Conservation (phyloP, 2,888 invertebrate species). For the Acronicta leporina region DNA sequence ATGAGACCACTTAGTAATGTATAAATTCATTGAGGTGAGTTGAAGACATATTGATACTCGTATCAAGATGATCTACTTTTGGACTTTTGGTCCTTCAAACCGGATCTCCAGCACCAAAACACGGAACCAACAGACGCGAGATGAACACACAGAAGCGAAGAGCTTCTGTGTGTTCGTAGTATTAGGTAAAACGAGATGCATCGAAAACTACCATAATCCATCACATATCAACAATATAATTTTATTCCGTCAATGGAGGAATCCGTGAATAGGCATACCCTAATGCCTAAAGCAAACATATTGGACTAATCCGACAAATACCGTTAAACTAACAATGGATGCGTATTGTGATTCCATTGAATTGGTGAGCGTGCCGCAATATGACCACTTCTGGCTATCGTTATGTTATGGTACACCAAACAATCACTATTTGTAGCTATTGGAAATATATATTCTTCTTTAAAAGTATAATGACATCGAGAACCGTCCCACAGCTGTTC, state of each 20-base stretch:
- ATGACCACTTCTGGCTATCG: conserved; percentile 13
- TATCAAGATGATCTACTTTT: no score
- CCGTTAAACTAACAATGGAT: conserved; percentile 5
- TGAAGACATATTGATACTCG: conserved; percentile 1
- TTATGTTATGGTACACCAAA: conserved; percentile 11
- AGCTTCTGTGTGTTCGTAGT: no score
- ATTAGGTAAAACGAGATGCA: no score
- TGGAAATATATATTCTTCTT: not conserved
- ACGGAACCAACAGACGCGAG: no score
- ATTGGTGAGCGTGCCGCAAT: conserved; percentile 9
- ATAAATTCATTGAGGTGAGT: conserved; percentile 4
- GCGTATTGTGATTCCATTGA: conserved; percentile 3
- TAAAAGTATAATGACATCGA: not conserved
- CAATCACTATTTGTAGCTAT: no score
- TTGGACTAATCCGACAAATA: conserved; percentile 9
- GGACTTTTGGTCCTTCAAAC: no score
- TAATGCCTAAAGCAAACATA: conserved; percentile 6
- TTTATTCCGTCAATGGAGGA: conserved; percentile 3
- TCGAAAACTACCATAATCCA: no score
- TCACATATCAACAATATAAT: not conserved
- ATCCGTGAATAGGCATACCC: no score
- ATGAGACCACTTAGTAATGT: conserved; percentile 19
- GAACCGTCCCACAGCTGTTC: no score
- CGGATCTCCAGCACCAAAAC: no score
- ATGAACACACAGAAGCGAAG: no score